Evolutionary conservation across 2,113 vertebrate genomes (phyloP).

Genomic region (Hiodon alosoides): DNA sequence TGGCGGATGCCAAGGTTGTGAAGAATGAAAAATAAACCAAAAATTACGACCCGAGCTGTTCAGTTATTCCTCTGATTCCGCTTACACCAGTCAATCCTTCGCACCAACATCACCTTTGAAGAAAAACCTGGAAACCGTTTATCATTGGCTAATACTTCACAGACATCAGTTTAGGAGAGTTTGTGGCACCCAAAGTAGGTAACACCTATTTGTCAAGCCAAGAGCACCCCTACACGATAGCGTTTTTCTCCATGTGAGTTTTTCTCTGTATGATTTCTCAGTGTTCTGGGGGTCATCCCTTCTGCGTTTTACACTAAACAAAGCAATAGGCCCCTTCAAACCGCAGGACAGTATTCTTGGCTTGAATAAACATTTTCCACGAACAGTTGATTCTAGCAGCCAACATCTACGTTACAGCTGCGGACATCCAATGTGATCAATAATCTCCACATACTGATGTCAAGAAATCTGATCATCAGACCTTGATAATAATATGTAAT

Average conservation of each 20-base stretch:
- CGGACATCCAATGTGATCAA: neutral
- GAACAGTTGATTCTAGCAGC: neutral
- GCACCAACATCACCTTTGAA: slow-evolving; percentile 23
- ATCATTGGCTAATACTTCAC: slow-evolving; percentile 12
- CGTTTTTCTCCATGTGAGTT: no score
- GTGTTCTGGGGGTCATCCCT: neutral
- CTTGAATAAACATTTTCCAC: neutral
- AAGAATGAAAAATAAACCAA: no score
- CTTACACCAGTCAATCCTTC: neutral
- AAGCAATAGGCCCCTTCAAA: neutral
- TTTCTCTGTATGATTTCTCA: neutral
- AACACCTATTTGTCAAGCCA: slow-evolving; percentile 21
- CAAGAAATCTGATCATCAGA: neutral
- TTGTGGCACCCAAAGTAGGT: neutral
- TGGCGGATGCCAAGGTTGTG: no score
- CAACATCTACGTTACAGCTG: neutral
- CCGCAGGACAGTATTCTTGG: neutral
- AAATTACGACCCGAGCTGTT: neutral
- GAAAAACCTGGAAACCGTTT: slow-evolving; percentile 25
- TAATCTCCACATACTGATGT: neutral
- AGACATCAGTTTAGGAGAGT: slow-evolving; percentile 1
- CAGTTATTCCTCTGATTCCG: neutral
- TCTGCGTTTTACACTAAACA: neutral
- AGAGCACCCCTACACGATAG: neutral
- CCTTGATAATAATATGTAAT: no score